phyloP scores from a whole-genome alignment of 2,113 vertebrate species.

The Carlito syrichta region DNA sequence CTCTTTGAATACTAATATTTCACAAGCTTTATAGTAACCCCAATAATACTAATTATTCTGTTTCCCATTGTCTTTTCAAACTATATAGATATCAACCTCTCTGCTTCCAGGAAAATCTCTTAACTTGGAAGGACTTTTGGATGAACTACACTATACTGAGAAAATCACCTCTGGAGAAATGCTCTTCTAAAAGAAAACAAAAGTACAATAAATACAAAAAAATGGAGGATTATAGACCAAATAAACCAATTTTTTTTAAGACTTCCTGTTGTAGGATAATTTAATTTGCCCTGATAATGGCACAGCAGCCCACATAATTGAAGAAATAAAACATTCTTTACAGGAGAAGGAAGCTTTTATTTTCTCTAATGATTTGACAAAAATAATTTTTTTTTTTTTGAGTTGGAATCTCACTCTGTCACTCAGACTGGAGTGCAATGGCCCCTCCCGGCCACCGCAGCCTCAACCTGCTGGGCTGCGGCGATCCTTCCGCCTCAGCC shows the following conservation, averaged over 20 bases:
- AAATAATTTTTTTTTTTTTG: no score
- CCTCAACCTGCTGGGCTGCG: no score
- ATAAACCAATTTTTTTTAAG: not conserved
- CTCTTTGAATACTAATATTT: not conserved
- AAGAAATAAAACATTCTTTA: not conserved
- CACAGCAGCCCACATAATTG: not conserved
- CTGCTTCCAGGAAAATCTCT: not conserved
- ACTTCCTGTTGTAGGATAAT: not conserved
- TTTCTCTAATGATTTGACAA: conserved; percentile 15
- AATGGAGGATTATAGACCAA: not conserved
- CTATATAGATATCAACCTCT: not conserved
- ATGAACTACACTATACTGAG: not conserved
- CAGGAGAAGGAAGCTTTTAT: not conserved
- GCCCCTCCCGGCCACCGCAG: no score
- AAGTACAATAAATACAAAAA: not conserved
- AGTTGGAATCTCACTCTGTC: no score
- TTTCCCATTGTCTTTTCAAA: not conserved
- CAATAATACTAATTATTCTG: not conserved
- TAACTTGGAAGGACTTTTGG: conserved; percentile 1
- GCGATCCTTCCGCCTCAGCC: no score
- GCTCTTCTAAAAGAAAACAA: not conserved
- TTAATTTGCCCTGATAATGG: not conserved
- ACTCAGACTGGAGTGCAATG: no score
- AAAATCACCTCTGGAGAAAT: not conserved
- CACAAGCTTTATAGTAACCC: not conserved